Conservation (phyloP, 2,888 invertebrate species). For the Escarpia spicata region DNA sequence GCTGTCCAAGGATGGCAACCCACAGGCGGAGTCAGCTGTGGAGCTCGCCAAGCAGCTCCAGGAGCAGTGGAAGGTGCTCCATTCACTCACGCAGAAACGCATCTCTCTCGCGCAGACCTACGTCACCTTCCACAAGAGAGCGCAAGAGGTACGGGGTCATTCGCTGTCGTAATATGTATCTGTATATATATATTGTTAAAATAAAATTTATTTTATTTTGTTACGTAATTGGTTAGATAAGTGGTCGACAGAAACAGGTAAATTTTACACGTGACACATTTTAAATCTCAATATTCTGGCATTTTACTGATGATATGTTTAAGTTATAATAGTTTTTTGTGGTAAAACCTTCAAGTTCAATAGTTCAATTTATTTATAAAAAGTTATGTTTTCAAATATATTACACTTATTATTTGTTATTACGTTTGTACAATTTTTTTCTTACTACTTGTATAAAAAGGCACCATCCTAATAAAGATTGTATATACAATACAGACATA, state of each 20-base stretch:
- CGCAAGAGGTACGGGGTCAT: conserved; percentile 68
- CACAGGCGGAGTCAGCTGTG: conserved; percentile 50
- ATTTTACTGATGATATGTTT: not conserved
- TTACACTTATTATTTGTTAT: too few species aligned
- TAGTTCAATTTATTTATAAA: too few species aligned
- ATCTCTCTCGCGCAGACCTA: conserved; percentile 76
- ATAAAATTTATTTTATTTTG: not conserved
- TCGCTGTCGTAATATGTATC: too few species aligned
- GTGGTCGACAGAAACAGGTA: not conserved
- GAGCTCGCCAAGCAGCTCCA: conserved; percentile 61
- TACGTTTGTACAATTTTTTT: too few species aligned
- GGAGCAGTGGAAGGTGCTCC: conserved; percentile 62
- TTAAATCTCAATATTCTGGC: not conserved
- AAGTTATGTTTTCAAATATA: too few species aligned
- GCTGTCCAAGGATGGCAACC: conserved; percentile 70
- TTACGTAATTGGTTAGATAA: not conserved
- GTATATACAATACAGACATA: too few species aligned
- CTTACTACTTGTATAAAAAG: too few species aligned
- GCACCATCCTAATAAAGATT: too few species aligned
- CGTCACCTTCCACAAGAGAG: conserved; percentile 78
- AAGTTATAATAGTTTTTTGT: not conserved
- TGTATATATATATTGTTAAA: too few species aligned
- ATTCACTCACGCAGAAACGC: conserved; percentile 65
- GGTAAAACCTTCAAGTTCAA: not conserved
- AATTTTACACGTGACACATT: not conserved